These are phyloP conservation scores for Echinarachnius parma DNA, from an alignment of 53 echinoderm and acorn worm genomes.

Conservation along the genomic window DNA sequence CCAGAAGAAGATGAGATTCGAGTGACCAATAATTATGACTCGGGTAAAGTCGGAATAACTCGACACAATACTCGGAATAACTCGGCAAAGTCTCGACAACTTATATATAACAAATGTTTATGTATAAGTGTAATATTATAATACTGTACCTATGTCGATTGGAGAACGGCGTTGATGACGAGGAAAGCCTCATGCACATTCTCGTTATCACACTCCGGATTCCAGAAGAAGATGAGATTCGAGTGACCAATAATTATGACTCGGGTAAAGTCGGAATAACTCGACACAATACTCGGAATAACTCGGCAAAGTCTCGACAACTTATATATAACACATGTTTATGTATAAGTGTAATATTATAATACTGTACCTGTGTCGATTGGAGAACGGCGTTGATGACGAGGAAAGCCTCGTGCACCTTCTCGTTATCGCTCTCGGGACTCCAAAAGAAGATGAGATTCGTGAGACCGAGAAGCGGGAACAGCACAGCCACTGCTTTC, in stretches of 20 bases:
- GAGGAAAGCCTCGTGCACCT: slow-evolving; percentile 53
- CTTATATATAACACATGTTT: too few relatives aligned
- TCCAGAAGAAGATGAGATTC: slow-evolving; percentile 80
- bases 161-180: slow-evolving; percentile 68
- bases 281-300: too few relatives aligned
- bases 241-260: slow-evolving; percentile 83
- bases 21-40: too few relatives aligned
- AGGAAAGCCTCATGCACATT: slow-evolving; percentile 53
- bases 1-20: slow-evolving; percentile 84
- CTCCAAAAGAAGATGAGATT: slow-evolving; percentile 83
- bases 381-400: slow-evolving; percentile 71
- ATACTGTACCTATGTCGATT: slow-evolving; percentile 88
- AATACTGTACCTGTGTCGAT: slow-evolving; percentile 91
- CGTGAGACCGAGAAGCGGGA: slow-evolving; percentile 88
- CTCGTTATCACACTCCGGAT: slow-evolving; percentile 63
- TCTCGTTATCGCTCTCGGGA: slow-evolving; percentile 61
- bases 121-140: too few relatives aligned
- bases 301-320: too few relatives aligned
- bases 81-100: too few relatives aligned
- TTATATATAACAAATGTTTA: too few relatives aligned
- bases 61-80: too few relatives aligned
- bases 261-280: too few relatives aligned
- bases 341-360: too few relatives aligned
- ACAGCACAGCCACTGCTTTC: slow-evolving; percentile 91
- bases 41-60: too few relatives aligned